Evolutionary conservation across 2,113 vertebrate genomes (phyloP).

Genomic region (Mastomys natalensis): DNA sequence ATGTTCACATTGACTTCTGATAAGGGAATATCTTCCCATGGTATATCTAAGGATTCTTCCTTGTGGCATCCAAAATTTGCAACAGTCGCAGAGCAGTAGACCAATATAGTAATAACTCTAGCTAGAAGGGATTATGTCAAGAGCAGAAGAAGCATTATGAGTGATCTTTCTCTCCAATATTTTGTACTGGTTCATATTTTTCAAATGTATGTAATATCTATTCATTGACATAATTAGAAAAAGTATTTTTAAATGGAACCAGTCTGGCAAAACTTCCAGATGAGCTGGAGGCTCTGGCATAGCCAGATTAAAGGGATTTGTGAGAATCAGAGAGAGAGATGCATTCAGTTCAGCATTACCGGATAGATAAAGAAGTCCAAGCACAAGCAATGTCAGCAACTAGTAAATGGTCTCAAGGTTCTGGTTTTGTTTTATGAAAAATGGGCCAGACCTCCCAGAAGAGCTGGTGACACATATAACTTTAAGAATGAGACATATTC

Average conservation of each 20-base stretch:
- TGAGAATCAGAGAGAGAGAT: conserved; percentile 47
- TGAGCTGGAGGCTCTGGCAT: neutral
- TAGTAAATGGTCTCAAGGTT: conserved; percentile 23
- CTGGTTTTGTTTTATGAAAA: conserved; percentile 61
- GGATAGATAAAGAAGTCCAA: conserved; percentile 55
- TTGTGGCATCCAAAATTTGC: neutral
- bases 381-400: neutral
- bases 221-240: conserved; percentile 25
- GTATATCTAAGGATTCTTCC: neutral
- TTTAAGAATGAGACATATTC: conserved; percentile 47
- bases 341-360: neutral
- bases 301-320: neutral
- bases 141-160: neutral
- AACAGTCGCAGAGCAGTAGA: neutral
- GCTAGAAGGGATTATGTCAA: neutral
- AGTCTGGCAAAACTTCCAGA: conserved; percentile 47
- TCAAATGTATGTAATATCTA: conserved; percentile 20
- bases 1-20: neutral
- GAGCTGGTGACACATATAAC: conserved; percentile 46
- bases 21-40: neutral
- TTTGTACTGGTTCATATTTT: neutral
- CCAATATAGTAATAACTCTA: neutral
- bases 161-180: neutral
- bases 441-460: conserved; percentile 72
- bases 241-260: conserved; percentile 40